Percentiles rank a stretch among this genome's conserved stretches.
These are phyloP conservation scores for Nothobranchius kuhntae DNA, from an alignment of 2,113 vertebrate genomes.

Conservation along the genomic window DNA sequence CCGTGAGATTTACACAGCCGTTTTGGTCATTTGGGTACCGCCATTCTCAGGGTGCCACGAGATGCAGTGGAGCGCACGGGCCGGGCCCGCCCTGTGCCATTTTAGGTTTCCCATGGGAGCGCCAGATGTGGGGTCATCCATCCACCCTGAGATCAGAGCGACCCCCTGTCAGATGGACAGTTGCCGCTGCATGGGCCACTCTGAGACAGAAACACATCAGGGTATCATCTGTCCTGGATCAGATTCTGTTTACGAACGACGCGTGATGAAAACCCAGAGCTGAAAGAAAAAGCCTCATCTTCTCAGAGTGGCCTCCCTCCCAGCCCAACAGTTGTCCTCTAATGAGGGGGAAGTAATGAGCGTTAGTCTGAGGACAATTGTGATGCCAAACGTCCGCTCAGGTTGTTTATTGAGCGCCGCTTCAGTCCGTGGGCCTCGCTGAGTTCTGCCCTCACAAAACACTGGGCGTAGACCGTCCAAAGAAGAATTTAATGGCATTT, in stretches of 20 bases:
- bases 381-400: constrained; percentile 76
- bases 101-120: constrained; percentile 72
- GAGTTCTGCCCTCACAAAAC: constrained; percentile 68
- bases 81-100: constrained; percentile 60
- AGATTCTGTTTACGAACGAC: neutral
- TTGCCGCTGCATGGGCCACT: constrained; percentile 21
- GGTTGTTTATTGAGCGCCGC: constrained; percentile 76
- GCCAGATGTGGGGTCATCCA: constrained; percentile 77
- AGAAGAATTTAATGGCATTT: constrained; percentile 72
- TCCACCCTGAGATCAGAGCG: constrained; percentile 54
- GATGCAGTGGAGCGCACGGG: constrained; percentile 71
- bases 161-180: constrained; percentile 45
- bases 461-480: constrained; percentile 55
- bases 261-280: constrained; percentile 29
- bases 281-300: constrained; percentile 35
- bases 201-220: constrained; percentile 12
- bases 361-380: constrained; percentile 68
- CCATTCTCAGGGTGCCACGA: constrained; percentile 61
- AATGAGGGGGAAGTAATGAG: constrained; percentile 82
- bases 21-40: constrained; percentile 56
- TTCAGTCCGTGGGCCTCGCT: constrained; percentile 57
- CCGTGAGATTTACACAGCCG: constrained; percentile 61
- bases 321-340: constrained; percentile 70
- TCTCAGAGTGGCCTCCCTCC: constrained; percentile 58
- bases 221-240: constrained; percentile 8